Evolutionary conservation across 2,113 vertebrate species (phyloP).

Genomic region (Elephantulus edwardii): DNA sequence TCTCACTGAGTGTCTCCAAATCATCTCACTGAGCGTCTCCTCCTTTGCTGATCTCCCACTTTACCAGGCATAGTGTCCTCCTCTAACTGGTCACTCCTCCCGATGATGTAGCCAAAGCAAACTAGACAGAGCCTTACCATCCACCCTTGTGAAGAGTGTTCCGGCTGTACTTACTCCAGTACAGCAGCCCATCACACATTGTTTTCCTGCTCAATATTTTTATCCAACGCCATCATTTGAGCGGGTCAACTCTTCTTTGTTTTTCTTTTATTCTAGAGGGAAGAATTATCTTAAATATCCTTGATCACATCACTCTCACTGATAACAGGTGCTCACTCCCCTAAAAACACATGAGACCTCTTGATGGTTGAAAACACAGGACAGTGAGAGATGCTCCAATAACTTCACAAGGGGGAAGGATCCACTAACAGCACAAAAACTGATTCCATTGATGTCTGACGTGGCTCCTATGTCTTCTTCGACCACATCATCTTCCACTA

Average conservation of each 20-base stretch:
- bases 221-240: neutral
- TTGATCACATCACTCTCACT: neutral
- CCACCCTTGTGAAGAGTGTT: neutral
- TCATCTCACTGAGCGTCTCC: too few relatives aligned
- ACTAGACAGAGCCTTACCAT: neutral
- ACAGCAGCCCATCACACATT: neutral
- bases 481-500: too few relatives aligned
- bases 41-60: too few relatives aligned
- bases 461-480: too few relatives aligned
- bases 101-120: neutral
- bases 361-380: too few relatives aligned
- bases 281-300: conserved; percentile 38
- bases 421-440: too few relatives aligned
- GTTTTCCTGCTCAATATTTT: neutral
- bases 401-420: too few relatives aligned
- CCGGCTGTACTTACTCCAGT: neutral
- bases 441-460: too few relatives aligned
- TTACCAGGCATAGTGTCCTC: too few relatives aligned
- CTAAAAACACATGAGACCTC: neutral
- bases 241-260: neutral
- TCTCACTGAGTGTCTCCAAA: too few relatives aligned
- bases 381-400: too few relatives aligned
- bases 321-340: neutral
- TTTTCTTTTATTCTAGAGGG: neutral
- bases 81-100: too few relatives aligned